These are phyloP conservation scores for Hippopotamyrus pictus DNA, from an alignment of 2,797 vertebrate species.

Conservation along the genomic window DNA sequence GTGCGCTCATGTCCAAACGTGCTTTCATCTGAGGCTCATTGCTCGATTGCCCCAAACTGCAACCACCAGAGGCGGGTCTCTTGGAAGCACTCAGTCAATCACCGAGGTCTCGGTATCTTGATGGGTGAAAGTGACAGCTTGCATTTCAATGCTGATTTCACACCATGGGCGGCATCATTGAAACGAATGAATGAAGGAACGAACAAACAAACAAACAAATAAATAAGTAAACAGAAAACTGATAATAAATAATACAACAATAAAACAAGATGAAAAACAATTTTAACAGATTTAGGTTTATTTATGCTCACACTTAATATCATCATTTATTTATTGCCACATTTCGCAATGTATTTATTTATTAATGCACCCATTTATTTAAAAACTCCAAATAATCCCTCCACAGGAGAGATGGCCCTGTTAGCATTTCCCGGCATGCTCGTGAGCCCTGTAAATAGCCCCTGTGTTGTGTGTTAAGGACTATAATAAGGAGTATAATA, in stretches of 20 bases:
- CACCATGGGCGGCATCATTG: not conserved
- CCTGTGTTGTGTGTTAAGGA: not conserved
- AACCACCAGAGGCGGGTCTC: not conserved
- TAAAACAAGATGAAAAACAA: not conserved
- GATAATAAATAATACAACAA: not conserved
- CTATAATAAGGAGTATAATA: not conserved
- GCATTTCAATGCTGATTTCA: not conserved
- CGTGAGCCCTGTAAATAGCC: not conserved
- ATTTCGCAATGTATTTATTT: not conserved
- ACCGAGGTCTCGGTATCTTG: not conserved
- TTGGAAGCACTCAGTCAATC: not conserved
- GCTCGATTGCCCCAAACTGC: not conserved
- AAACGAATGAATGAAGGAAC: not conserved
- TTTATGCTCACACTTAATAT: not conserved
- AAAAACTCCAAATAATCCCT: not conserved
- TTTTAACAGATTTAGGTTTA: not conserved
- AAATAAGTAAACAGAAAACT: not conserved
- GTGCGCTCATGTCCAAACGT: not conserved
- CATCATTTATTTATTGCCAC: not conserved
- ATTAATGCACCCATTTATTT: not conserved
- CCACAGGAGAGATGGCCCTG: not conserved
- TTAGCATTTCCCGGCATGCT: not conserved
- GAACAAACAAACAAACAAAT: not conserved
- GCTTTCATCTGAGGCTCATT: not conserved
- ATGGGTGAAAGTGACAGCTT: not conserved